phyloP scores from a whole-genome alignment of 2,113 vertebrate genomes.

The Perccottus glenii region DNA sequence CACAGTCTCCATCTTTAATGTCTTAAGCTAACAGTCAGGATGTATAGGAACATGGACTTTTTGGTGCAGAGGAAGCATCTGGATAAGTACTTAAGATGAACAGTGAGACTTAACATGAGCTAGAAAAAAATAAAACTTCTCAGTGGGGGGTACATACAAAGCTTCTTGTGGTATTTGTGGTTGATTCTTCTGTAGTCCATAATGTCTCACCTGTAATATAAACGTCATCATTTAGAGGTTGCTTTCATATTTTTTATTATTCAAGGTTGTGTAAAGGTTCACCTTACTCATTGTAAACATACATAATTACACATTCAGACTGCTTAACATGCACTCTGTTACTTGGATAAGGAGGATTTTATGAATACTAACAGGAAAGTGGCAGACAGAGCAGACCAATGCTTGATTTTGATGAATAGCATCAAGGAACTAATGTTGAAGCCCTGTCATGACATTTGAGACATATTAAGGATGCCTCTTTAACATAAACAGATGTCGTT shows the following conservation, averaged over 20 bases:
- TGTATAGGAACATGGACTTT: too few relatives aligned
- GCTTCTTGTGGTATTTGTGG: too few relatives aligned
- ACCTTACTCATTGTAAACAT: constrained; percentile 53
- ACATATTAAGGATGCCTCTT: constrained; percentile 19
- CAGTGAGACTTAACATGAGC: too few relatives aligned
- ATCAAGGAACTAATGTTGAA: constrained; percentile 35
- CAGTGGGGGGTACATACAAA: too few relatives aligned
- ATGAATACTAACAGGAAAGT: constrained; percentile 49
- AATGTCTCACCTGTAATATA: too few relatives aligned
- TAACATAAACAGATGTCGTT: constrained; percentile 55
- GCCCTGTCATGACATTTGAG: constrained; percentile 53
- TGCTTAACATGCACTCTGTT: constrained; percentile 39
- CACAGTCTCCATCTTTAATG: too few relatives aligned
- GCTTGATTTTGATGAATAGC: constrained; percentile 53
- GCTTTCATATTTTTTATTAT: constrained; percentile 26
- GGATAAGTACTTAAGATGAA: too few relatives aligned
- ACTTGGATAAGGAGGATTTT: constrained; percentile 36
- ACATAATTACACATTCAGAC: constrained; percentile 57
- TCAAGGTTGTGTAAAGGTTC: constrained; percentile 35
- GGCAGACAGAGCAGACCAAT: constrained; percentile 27
- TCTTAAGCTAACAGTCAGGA: too few relatives aligned
- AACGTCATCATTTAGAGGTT: too few relatives aligned
- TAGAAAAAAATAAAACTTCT: too few relatives aligned
- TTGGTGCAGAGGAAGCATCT: too few relatives aligned
- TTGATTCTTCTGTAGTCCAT: too few relatives aligned